Conservation (phyloP, 2,113 vertebrate genomes). For the Paratilapia polleni region DNA sequence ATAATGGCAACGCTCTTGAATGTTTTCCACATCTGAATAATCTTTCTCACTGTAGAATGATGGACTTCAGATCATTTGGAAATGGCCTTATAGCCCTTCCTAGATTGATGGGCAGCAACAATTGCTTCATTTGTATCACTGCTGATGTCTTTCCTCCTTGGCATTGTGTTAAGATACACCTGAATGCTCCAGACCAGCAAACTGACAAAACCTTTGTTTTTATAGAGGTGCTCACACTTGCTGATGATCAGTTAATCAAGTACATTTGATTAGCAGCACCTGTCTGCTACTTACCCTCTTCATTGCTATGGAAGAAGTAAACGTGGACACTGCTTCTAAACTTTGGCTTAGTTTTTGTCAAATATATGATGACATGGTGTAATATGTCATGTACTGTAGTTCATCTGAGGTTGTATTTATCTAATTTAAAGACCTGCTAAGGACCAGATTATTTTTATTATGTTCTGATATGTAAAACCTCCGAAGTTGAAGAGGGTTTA, state of each 20-base stretch:
- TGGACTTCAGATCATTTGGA: background rate
- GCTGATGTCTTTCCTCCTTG: background rate
- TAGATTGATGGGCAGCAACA: background rate
- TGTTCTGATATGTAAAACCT: background rate
- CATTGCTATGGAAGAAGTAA: too few relatives aligned
- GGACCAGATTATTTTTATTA: background rate
- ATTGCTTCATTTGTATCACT: background rate
- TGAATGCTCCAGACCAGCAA: background rate
- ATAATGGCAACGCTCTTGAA: background rate
- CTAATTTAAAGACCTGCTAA: background rate
- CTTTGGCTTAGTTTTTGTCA: too few relatives aligned
- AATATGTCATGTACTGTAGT: too few relatives aligned
- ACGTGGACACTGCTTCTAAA: too few relatives aligned
- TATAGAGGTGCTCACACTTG: too few relatives aligned
- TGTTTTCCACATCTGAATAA: background rate
- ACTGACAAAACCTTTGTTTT: too few relatives aligned
- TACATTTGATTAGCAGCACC: too few relatives aligned
- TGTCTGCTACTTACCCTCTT: too few relatives aligned
- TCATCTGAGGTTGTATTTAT: background rate
- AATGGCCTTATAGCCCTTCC: fast-evolving
- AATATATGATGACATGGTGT: too few relatives aligned
- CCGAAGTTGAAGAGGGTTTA: background rate
- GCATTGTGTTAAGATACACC: background rate
- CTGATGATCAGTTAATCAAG: too few relatives aligned
- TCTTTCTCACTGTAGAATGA: background rate